phyloP scores from a whole-genome alignment of 2,888 invertebrate species.

The Neuroscelio doddi region DNA sequence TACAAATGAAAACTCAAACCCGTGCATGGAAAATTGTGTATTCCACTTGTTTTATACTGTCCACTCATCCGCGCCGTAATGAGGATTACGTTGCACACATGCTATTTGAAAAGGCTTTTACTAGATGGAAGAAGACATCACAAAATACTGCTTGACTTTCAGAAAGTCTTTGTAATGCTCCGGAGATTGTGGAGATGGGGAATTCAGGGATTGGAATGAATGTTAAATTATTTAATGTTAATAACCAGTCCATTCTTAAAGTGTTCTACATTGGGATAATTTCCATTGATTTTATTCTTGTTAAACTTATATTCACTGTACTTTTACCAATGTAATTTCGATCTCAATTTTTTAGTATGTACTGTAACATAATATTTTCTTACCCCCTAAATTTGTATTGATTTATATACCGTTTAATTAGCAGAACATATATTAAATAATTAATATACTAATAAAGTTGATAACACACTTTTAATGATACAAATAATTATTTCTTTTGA shows the following conservation, averaged over 20 bases:
- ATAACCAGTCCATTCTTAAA: slow-evolving; percentile 34
- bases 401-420: too few species aligned
- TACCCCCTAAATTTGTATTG: too few species aligned
- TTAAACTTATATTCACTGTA: not conserved
- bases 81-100: slow-evolving; percentile 5
- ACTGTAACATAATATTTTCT: too few species aligned
- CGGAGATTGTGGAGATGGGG: slow-evolving; percentile 10
- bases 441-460: too few species aligned
- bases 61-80: not conserved
- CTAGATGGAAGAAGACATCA: slow-evolving; percentile 2
- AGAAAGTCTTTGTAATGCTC: slow-evolving; percentile 8
- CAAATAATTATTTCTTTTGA: too few species aligned
- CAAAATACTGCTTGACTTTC: slow-evolving; percentile 7
- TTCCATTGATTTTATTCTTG: slow-evolving; percentile 32
- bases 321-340: slow-evolving; percentile 6
- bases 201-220: slow-evolving; percentile 38
- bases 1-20: too few species aligned
- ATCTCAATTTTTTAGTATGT: too few species aligned
- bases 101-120: not conserved
- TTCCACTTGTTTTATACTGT: too few species aligned
- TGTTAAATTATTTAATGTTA: slow-evolving; percentile 46
- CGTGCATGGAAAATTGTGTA: too few species aligned
- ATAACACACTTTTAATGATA: too few species aligned
- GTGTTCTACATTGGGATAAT: slow-evolving; percentile 35
- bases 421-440: too few species aligned